Base-by-base conservation (phyloP, 2,797 vertebrate species). In the Megalops cyprinoides region DNA sequence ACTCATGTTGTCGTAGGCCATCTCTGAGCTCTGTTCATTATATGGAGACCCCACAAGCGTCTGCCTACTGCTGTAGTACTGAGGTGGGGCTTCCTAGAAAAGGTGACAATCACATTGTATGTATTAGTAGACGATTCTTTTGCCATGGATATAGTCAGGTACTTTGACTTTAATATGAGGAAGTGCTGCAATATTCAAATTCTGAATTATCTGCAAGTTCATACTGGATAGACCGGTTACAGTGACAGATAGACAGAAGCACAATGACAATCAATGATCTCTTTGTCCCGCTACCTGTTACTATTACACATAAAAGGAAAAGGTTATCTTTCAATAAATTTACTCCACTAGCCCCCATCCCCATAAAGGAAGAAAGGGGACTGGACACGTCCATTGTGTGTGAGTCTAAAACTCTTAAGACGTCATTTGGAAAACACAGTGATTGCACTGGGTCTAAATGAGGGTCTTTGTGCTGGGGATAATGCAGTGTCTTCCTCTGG, bases 51-150 rank as follows among this genome's bases (percentile, higher is more conserved):
- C 90, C 82, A 94, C 94, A 86, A 96, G 91, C 0, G 91, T 92
- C 89, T 97, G 96, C 82, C 92, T 94, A 90, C 95, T 96, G 91
- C 92, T 95, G 92, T 96, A 94, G 87, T 94, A 94, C 81, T 94
- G 94, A 0, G 92, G 91, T 55, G 91, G 93, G 1, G 85, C 78
- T 15, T 93, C 92, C 95, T 96, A 87, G 1, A 73, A 77, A 86
- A 73, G 87, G 77, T 84, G 82, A 79, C 76, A 9, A 46, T n/a
- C 28, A 23, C 51, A 37, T 8, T 60, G 44, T 65, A 67, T 67
- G 34, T 77, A 31, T 44, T 55, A 53, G 39, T 51, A 48, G 1
- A 25, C 73, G 46, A 48, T 31, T 53, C 18, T n/a, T n/a, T n/a
- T n/a, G n/a, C n/a, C n/a, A n/a, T n/a, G n/a, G n/a, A n/a, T n/a